Evolutionary conservation across 2,888 invertebrate genomes (phyloP).

Genomic region (Drosophila rubida): DNA sequence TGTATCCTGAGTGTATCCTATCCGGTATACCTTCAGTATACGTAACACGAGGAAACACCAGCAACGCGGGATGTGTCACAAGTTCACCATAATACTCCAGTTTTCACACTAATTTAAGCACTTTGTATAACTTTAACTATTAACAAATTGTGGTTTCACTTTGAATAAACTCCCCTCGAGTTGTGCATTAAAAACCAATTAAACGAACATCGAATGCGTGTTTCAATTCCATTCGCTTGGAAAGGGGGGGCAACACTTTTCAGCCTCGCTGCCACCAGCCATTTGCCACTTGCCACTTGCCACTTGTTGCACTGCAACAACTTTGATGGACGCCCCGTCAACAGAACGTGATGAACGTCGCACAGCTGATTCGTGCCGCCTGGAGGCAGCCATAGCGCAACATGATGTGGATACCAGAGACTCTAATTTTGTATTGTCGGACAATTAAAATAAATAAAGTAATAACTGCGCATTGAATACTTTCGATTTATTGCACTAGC

Average conservation of each 20-base stretch:
- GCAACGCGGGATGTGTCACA: conserved; percentile 85
- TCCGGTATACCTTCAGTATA: conserved; percentile 99
- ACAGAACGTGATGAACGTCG: conserved; percentile 3
- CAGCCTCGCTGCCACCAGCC: conserved; percentile 10
- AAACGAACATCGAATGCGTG: background rate
- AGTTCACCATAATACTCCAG: background rate
- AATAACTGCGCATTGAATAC: background rate
- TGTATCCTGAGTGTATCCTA: conserved; percentile 99
- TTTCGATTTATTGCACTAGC: background rate
- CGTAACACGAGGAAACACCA: conserved; percentile 99
- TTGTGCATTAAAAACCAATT: background rate
- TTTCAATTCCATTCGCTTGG: conserved; percentile 8
- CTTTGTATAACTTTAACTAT: background rate
- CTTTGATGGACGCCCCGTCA: conserved; percentile 24
- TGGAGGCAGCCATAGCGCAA: background rate
- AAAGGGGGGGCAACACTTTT: background rate
- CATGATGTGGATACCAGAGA: background rate
- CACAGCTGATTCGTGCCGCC: conserved; percentile 33
- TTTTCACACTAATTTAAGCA: background rate
- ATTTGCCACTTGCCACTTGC: conserved; percentile 34
- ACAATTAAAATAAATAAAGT: background rate
- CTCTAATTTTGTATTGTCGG: background rate
- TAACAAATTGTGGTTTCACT: too few relatives aligned
- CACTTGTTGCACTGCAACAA: conserved; percentile 43
- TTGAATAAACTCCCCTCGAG: background rate